A percentile compares a stretch with the other conserved stretches of the same genome.
Evolutionary conservation across 92 coral and sea anemone genomes (phyloP).

Genomic region (Parazoanthus atlanticus): DNA sequence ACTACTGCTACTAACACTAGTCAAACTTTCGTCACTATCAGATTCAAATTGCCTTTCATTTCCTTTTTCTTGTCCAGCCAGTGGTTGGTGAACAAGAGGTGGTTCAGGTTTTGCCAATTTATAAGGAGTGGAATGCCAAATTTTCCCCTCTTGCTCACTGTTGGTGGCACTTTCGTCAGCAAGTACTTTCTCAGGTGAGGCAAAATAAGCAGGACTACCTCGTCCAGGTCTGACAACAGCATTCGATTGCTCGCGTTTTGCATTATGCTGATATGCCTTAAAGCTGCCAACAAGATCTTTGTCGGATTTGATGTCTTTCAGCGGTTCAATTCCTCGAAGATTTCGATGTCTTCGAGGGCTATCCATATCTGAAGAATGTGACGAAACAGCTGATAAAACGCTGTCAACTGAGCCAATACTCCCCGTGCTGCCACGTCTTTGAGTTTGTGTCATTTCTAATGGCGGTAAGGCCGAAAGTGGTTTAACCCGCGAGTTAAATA

Average conservation of each 20-base stretch:
- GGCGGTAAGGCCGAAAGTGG: conserved; percentile 54
- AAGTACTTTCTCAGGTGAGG: conserved; percentile 29
- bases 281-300: conserved; percentile 61
- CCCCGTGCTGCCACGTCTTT: conserved; percentile 63
- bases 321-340: conserved; percentile 70
- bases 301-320: conserved; percentile 61
- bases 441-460: conserved; percentile 27
- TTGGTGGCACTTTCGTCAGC: conserved; percentile 1
- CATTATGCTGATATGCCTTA: conserved; percentile 65
- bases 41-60: conserved; percentile 44
- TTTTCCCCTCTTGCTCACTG: not conserved
- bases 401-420: conserved; percentile 61
- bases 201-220: conserved; percentile 48
- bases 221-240: not conserved
- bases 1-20: conserved; percentile 84
- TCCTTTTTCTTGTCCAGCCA: not conserved
- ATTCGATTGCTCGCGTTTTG: conserved; percentile 44
- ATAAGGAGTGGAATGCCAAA: conserved; percentile 44
- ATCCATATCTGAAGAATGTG: conserved; percentile 42
- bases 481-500: conserved; percentile 49
- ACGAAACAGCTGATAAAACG: conserved; percentile 37
- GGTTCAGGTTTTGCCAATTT: conserved; percentile 27
- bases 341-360: conserved; percentile 58
- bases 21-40: conserved; percentile 71
- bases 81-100: not conserved